phyloP scores from a whole-genome alignment of 2,113 vertebrate species.

The Probosciger aterrimus region DNA sequence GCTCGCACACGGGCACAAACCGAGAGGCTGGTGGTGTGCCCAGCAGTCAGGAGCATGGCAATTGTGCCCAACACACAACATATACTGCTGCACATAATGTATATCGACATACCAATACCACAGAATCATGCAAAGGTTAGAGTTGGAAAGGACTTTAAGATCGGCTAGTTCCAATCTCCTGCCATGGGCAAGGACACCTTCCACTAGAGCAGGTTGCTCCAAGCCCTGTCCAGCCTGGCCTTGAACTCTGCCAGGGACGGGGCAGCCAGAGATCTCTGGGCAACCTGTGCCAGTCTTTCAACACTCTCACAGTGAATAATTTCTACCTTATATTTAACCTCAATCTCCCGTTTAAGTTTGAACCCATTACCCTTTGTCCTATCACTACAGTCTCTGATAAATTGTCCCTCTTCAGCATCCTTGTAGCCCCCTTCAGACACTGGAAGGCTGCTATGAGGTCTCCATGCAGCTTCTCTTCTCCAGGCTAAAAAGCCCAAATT shows the following conservation, averaged over 20 bases:
- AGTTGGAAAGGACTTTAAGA: background rate
- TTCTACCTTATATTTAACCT: background rate
- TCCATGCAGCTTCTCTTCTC: no score
- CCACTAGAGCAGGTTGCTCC: no score
- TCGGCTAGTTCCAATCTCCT: background rate
- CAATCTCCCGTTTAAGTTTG: background rate
- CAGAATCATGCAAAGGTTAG: background rate
- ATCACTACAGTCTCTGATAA: background rate
- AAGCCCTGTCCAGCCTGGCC: background rate
- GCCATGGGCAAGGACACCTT: background rate
- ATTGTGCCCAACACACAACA: background rate
- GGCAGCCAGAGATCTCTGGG: background rate
- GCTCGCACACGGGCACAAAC: rapidly evolving
- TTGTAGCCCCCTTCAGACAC: background rate
- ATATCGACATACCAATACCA: rapidly evolving
- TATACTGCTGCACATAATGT: rapidly evolving
- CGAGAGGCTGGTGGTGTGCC: background rate
- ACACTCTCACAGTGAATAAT: background rate
- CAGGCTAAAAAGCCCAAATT: background rate
- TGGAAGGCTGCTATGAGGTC: no score
- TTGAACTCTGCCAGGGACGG: background rate
- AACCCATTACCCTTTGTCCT: background rate
- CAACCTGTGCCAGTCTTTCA: background rate
- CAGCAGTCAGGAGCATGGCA: rapidly evolving
- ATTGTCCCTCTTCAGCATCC: background rate